phyloP scores from a whole-genome alignment of 2,888 invertebrate species.

The Operophtera brumata region DNA sequence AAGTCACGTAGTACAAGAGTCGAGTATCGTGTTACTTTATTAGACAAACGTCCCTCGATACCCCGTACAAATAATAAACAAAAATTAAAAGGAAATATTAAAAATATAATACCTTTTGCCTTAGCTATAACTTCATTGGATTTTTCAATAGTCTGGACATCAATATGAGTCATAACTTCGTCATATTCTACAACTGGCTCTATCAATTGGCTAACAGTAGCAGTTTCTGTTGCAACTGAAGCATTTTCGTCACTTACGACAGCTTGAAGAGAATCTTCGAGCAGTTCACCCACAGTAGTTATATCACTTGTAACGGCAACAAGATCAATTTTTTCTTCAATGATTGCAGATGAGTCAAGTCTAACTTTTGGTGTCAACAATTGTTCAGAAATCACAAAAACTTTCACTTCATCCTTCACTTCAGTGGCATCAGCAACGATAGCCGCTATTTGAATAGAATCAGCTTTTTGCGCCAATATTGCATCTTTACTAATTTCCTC shows the following conservation, averaged over 20 bases:
- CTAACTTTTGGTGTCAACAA: background rate
- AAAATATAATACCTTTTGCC: too few relatives aligned
- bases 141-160: background rate
- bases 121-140: background rate
- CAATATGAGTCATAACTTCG: background rate
- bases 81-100: too few relatives aligned
- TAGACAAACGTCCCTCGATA: too few relatives aligned
- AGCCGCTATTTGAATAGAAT: background rate
- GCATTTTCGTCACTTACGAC: background rate
- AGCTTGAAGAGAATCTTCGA: background rate
- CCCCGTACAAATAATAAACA: too few relatives aligned
- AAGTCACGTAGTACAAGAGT: too few relatives aligned
- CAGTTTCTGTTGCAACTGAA: background rate
- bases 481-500: background rate
- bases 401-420: background rate
- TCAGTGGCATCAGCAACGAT: background rate
- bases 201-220: background rate
- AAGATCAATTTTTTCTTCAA: background rate
- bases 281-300: background rate
- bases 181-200: background rate
- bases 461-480: background rate
- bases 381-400: too few relatives aligned
- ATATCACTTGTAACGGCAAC: background rate
- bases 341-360: background rate
- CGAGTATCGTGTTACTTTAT: too few relatives aligned